phyloP scores from a whole-genome alignment of 2,888 invertebrate species.

The Philereme vetulata region DNA sequence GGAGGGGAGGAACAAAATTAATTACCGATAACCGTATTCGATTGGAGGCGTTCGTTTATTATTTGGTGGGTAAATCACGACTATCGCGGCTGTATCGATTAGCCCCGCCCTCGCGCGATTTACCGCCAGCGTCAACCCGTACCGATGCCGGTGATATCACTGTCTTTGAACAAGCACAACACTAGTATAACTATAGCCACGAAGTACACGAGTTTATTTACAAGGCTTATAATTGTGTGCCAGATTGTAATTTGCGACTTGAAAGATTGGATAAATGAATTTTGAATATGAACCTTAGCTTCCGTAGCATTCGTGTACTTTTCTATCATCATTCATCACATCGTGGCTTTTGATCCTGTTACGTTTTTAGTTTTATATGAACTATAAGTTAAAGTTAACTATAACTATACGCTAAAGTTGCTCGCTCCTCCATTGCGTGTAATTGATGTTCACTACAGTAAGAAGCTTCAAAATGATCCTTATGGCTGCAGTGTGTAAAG shows the following conservation, averaged over 20 bases:
- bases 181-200: neutral
- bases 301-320: no score
- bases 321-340: no score
- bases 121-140: constrained; percentile 65
- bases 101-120: constrained; percentile 53
- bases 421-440: no score
- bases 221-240: neutral
- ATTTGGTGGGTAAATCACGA: constrained; percentile 76
- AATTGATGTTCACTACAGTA: no score
- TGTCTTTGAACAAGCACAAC: constrained; percentile 22
- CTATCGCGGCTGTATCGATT: constrained; percentile 55
- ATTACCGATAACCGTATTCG: constrained; percentile 69
- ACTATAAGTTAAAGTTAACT: no score
- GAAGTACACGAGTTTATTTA: neutral
- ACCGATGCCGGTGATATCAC: constrained; percentile 46
- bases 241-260: no score
- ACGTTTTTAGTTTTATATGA: no score
- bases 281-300: neutral
- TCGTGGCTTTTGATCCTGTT: no score
- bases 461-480: no score
- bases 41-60: constrained; percentile 62
- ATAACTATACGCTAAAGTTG: no score
- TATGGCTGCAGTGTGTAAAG: no score
- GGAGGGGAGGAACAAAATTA: constrained; percentile 68
- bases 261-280: no score